A percentile compares a stretch with the other conserved stretches of the same genome.
Evolutionary conservation across 2,888 invertebrate genomes (phyloP).

Genomic region (Polyommatus iphigenia): DNA sequence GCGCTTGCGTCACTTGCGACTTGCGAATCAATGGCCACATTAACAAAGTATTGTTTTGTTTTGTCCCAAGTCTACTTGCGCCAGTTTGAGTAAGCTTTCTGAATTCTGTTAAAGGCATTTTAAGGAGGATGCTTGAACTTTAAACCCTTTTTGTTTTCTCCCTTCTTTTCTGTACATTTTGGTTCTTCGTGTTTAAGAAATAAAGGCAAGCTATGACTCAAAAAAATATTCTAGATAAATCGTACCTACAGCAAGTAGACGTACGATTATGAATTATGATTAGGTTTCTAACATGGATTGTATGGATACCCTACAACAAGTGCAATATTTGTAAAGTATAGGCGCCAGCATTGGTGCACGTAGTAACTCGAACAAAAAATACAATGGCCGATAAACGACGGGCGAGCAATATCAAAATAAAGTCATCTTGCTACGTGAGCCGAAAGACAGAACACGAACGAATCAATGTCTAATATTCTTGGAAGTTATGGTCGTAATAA

Average conservation of each 20-base stretch:
- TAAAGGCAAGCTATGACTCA: too few species aligned
- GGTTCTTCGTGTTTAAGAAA: too few species aligned
- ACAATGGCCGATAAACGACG: conserved; percentile 69
- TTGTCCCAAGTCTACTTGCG: neutral
- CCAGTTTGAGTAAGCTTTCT: too few species aligned
- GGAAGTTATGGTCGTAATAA: conserved; percentile 53
- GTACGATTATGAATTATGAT: neutral
- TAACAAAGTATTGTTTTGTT: neutral
- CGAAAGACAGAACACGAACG: conserved; percentile 49
- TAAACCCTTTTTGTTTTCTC: too few species aligned
- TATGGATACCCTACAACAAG: conserved; percentile 40
- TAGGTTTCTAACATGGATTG: neutral
- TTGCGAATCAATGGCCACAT: neutral
- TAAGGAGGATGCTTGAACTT: too few species aligned
- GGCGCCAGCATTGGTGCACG: conserved; percentile 55
- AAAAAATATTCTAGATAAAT: too few species aligned
- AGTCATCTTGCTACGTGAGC: conserved; percentile 70
- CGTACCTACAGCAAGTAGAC: neutral
- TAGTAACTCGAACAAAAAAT: conserved; percentile 51
- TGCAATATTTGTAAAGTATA: conserved; percentile 48
- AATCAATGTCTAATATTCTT: conserved; percentile 55
- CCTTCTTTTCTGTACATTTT: too few species aligned
- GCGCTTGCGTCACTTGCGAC: neutral
- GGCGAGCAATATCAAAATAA: conserved; percentile 72
- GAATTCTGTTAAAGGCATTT: too few species aligned